Conservation (phyloP, 2,797 vertebrate genomes). For the Craterocephalus amniculus region DNA sequence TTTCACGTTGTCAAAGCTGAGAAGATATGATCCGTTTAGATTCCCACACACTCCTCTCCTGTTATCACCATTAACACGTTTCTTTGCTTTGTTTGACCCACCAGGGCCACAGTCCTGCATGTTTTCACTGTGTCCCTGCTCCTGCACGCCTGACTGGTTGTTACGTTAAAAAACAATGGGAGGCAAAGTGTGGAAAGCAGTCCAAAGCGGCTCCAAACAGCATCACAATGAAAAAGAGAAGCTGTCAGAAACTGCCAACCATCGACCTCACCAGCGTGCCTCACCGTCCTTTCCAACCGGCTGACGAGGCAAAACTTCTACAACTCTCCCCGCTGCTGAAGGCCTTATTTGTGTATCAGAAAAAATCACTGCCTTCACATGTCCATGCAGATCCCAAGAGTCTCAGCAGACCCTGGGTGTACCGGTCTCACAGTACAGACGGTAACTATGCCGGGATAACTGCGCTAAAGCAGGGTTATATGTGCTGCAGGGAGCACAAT, state of each 20-base stretch:
- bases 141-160: no score
- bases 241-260: no score
- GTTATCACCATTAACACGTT: neutral
- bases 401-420: conserved; percentile 5
- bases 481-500: neutral
- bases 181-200: no score
- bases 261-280: neutral
- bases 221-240: no score
- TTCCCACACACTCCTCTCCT: neutral
- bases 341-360: conserved; percentile 10
- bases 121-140: no score
- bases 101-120: no score
- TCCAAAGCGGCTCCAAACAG: no score
- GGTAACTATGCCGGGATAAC: conserved; percentile 28
- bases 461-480: conserved; percentile 19
- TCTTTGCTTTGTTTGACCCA: neutral
- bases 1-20: neutral
- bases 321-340: conserved; percentile 18
- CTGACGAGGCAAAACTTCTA: conserved; percentile 25
- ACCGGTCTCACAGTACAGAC: conserved; percentile 44
- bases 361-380: conserved; percentile 40
- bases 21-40: neutral
- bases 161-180: no score
- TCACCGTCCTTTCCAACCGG: conserved; percentile 11
- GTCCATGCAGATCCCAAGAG: conserved; percentile 27